Base-by-base conservation (phyloP, 92 coral and sea anemone genomes). In the Blastomussa wellsi region DNA sequence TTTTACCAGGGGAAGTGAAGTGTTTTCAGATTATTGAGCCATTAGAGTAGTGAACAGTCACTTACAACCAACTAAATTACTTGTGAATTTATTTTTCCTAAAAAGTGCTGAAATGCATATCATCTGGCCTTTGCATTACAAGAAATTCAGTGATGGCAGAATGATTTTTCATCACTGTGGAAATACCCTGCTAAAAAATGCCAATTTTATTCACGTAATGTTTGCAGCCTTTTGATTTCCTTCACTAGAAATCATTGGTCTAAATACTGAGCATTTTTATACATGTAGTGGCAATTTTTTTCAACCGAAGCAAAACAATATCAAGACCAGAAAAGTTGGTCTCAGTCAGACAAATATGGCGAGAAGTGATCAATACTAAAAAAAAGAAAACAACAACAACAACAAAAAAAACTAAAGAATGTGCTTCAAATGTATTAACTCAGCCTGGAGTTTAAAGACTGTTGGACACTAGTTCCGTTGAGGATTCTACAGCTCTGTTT, bases 401-500 rank as follows among this genome's bases (percentile, higher is more conserved):
- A n/a, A n/a, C n/a, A n/a, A 60, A 60, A 60, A n/a, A 62, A 62
- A 2, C 35, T 60, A 60, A 62, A 28, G 15, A 26, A 26, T 28
- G 68, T 28, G 68, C n/a, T 36, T 3, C 29, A 10, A 3, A 41
- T 37, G 57, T 28, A 39, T 44, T 44, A 62, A 79, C 3, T 20
- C 17, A 0, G 41, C 33, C 38, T 66, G 31, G 12, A 44, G 49
- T 0, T 13, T 6, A n/a, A 32, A 64, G 9, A 31, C 59, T 24
- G 67, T 72, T 60, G 7, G 28, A 75, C 74, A 39, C 60, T 26
- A 49, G 55, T 26, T 68, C 20, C 24, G 32, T 72, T 59, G 20
- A 42, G 52, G 32, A 15, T 65, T 74, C 84, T 88, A 93, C 51
- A 93, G 86, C 59, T 93, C 96, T 48, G 41, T 64, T 74, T 91